A percentile compares a stretch with the other conserved stretches of the same genome.
Conservation (phyloP, 2,797 vertebrate species). For the Synaphobranchus kaupii region DNA sequence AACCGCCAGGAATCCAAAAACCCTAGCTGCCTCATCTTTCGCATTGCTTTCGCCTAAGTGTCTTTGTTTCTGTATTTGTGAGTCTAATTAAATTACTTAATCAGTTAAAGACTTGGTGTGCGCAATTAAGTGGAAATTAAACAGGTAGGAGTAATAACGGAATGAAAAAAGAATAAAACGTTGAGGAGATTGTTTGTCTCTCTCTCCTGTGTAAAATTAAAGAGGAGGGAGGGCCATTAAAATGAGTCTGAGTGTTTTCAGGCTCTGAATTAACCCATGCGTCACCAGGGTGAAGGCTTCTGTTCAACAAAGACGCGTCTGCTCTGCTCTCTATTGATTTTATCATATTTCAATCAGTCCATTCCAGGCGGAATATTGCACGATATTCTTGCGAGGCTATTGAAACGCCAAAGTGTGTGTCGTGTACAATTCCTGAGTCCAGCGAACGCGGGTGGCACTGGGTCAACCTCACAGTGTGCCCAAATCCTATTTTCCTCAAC, state of each 20-base stretch:
- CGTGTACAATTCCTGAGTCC: not conserved
- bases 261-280: constrained; percentile 58
- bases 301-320: constrained; percentile 53
- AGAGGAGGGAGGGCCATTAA: constrained; percentile 66
- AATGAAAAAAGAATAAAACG: constrained; percentile 64
- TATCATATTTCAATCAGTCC: not conserved
- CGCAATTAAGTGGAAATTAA: constrained; percentile 79
- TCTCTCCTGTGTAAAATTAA: constrained; percentile 78
- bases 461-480: not conserved
- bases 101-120: constrained; percentile 77
- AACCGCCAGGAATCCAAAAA: constrained; percentile 3
- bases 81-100: constrained; percentile 81
- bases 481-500: not conserved
- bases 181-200: constrained; percentile 71
- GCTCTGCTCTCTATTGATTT: not conserved
- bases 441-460: not conserved
- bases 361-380: not conserved
- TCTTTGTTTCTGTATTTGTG: constrained; percentile 59
- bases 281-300: constrained; percentile 27
- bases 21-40: constrained; percentile 32
- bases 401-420: no score
- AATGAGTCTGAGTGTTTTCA: constrained; percentile 61
- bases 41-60: constrained; percentile 44
- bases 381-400: not conserved
- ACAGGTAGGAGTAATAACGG: constrained; percentile 70